A percentile compares a stretch with the other conserved stretches of the same genome.
These are phyloP conservation scores for Pandion haliaetus DNA, from an alignment of 2,113 vertebrate genomes.

Conservation along the genomic window DNA sequence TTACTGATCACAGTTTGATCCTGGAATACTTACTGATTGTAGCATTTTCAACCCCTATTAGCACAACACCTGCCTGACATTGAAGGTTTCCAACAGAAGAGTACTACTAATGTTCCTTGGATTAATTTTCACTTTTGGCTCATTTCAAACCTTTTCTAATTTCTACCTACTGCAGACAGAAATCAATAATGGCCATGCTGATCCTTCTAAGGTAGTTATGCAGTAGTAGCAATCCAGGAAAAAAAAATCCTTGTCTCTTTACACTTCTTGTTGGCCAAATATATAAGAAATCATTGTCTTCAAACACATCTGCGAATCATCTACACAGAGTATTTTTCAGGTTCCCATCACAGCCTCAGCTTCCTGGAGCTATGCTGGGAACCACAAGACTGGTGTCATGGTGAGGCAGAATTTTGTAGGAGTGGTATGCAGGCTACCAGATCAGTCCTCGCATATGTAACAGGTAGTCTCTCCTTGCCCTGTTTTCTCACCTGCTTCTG, in stretches of 20 bases:
- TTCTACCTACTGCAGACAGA: not conserved
- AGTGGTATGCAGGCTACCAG: not conserved
- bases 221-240: not conserved
- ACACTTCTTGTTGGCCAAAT: not conserved
- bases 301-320: not conserved
- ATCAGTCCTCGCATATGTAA: not conserved
- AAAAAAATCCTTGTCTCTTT: not conserved
- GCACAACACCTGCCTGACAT: not conserved
- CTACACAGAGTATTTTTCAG: not conserved
- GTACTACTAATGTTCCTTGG: not conserved
- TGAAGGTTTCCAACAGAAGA: not conserved
- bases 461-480: not conserved
- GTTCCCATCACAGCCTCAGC: not conserved
- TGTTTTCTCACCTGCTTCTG: not conserved
- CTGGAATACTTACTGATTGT: not conserved
- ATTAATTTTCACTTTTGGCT: not conserved
- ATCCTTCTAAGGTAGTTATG: not conserved
- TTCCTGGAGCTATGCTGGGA: not conserved
- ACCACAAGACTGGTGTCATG: not conserved
- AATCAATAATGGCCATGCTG: not conserved
- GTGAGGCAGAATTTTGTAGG: not conserved
- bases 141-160: not conserved
- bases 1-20: not conserved
- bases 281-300: not conserved
- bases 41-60: fast-evolving